Evolutionary conservation across 2,113 vertebrate species (phyloP).

Genomic region (Nyctereutes procyonoides): DNA sequence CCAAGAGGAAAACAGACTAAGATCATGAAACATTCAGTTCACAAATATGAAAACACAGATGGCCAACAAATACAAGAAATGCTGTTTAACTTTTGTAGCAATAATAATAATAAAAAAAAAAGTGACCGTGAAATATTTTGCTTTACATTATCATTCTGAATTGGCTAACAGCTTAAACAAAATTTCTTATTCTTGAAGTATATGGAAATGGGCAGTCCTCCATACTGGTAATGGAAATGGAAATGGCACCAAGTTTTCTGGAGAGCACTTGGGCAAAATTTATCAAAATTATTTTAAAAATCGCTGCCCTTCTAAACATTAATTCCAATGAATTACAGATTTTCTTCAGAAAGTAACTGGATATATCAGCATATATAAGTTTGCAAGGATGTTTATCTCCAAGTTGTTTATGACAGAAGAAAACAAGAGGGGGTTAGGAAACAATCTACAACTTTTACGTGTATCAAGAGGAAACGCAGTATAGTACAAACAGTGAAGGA

Average conservation of each 20-base stretch:
- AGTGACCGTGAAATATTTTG: not conserved
- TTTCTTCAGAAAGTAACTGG: not conserved
- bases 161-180: not conserved
- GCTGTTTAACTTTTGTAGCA: not conserved
- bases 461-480: not conserved
- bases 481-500: not conserved
- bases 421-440: not conserved
- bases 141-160: not conserved
- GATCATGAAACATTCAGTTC: not conserved
- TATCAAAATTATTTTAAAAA: not conserved
- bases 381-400: not conserved
- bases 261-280: not conserved
- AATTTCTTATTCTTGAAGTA: not conserved
- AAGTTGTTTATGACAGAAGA: not conserved
- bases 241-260: not conserved
- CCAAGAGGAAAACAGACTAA: not conserved
- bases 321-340: not conserved
- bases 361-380: not conserved
- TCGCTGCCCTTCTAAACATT: not conserved
- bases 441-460: not conserved
- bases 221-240: not conserved
- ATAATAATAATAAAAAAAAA: not conserved
- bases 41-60: conserved; percentile 1
- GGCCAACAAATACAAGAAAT: not conserved
- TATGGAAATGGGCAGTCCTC: not conserved